Percentiles rank a stretch among this genome's conserved stretches.
These are phyloP conservation scores for Hormaphis cornu DNA, from an alignment of 1,140 invertebrate species.

Conservation along the genomic window DNA sequence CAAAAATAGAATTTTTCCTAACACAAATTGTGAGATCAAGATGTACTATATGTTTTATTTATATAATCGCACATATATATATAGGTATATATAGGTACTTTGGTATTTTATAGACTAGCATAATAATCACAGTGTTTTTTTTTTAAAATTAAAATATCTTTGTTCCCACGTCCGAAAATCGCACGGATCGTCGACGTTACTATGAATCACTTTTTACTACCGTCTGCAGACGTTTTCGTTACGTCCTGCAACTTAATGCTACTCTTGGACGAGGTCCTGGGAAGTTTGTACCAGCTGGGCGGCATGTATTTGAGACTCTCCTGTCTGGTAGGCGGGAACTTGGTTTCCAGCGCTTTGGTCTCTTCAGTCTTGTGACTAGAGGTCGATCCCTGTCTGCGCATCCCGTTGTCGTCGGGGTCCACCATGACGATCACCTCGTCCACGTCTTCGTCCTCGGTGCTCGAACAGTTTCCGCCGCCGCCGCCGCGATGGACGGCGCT, in stretches of 20 bases:
- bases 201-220: not conserved
- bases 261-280: not conserved
- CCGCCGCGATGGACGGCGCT: not conserved
- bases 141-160: not conserved
- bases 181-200: not conserved
- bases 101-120: not conserved
- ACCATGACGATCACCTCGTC: not conserved
- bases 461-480: not conserved
- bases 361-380: conserved; percentile 10
- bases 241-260: not conserved
- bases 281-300: not conserved
- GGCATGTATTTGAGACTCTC: conserved; percentile 19
- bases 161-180: not conserved
- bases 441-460: not conserved
- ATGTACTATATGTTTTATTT: not conserved
- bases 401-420: not conserved
- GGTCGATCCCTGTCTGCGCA: not conserved
- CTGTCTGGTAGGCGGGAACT: conserved; percentile 2
- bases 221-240: not conserved
- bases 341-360: conserved; percentile 3
- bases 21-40: not conserved
- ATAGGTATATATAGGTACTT: no score
- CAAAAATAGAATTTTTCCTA: not conserved
- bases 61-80: no score
- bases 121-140: conserved; percentile 19